phyloP scores from a whole-genome alignment of 2,113 vertebrate genomes.

The Todiramphus saurophagus region DNA sequence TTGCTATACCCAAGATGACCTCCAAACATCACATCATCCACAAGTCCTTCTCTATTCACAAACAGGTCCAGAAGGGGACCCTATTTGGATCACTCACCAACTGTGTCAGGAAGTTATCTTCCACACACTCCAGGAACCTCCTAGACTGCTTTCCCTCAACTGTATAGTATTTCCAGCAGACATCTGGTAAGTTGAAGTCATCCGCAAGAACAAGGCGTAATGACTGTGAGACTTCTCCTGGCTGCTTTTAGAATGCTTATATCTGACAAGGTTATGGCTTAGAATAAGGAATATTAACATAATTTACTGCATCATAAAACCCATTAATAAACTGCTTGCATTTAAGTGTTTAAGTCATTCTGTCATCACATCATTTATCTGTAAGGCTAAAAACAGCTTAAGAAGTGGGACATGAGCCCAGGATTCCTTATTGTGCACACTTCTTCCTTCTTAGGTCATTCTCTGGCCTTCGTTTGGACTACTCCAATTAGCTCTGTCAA shows the following conservation, averaged over 20 bases:
- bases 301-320: background rate
- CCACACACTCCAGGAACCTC: no score
- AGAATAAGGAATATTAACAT: background rate
- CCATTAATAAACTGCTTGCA: background rate
- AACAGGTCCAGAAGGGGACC: no score
- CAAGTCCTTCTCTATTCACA: no score
- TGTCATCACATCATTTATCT: background rate
- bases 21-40: no score
- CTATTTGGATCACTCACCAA: no score
- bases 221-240: background rate
- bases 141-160: no score
- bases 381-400: background rate
- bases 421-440: background rate
- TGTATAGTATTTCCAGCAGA: no score
- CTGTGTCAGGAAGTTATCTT: no score
- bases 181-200: no score
- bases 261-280: background rate
- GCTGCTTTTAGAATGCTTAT: background rate
- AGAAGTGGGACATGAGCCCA: background rate
- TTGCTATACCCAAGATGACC: no score
- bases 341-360: background rate
- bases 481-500: background rate
- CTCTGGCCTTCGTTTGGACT: background rate
- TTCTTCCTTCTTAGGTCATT: background rate
- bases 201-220: no score